Evolutionary conservation across 2,888 invertebrate genomes (phyloP), one percentile per base, ranked within the genome.

Genomic region (Zygaena filipendulae): DNA sequence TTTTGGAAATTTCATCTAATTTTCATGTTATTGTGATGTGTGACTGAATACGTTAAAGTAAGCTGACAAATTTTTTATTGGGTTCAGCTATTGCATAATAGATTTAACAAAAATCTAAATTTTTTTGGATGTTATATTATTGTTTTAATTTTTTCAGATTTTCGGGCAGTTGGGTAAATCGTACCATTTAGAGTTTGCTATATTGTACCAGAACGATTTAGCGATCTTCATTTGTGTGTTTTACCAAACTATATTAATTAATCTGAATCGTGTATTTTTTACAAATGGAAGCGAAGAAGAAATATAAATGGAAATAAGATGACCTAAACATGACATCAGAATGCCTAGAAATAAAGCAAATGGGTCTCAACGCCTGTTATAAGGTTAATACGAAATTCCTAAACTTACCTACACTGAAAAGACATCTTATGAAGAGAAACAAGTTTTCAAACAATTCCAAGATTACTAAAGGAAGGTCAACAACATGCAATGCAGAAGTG

Each of bases 21-120:
- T n/a, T n/a, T n/a, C n/a, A n/a, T n/a, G n/a, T n/a, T n/a, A n/a
- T n/a, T n/a, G n/a, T 16, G 4, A 16, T 16, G 7, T 16, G 16
- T 7, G 16, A 16, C 16, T 16, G 16, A 4, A 16, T 4, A 25
- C 14, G 33, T 16, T 22, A 24, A 21, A 30, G 24, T 13, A 26
- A 30, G 22, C 26, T 13, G 20, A 24, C 23, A 19, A 22, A 27
- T 27, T 34, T 39, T 31, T 33, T 35, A 32, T 16, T 6, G 7
- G 16, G 5, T 16, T 16, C 16, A 16, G 16, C 7, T 4, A 16
- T 16, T 16, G 16, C 16, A 16, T 16, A 16, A 16, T 16, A 16
- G 7, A 16, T 16, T 16, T 4, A 16, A 16, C 16, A 16, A 16
- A 16, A 16, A 16, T 16, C 16, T 16, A 6, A 16, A 16, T 6